Conservation (phyloP, 2,113 vertebrate species). For the Lipotes vexillifer region DNA sequence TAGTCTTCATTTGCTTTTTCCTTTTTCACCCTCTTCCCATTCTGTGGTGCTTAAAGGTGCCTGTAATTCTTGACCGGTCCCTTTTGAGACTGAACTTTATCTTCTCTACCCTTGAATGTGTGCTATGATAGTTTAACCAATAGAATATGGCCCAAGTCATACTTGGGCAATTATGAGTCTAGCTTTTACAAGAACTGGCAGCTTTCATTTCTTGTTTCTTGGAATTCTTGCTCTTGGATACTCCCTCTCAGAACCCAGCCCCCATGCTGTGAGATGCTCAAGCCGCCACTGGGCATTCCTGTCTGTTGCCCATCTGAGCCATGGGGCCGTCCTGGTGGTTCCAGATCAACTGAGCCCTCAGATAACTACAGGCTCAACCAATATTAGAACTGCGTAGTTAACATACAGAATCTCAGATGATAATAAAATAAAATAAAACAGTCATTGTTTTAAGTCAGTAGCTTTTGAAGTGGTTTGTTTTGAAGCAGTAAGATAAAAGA, state of each 20-base stretch:
- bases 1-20: neutral
- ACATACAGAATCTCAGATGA: neutral
- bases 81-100: neutral
- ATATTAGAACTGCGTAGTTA: neutral
- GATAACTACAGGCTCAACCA: neutral
- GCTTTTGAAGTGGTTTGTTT: neutral
- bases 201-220: neutral
- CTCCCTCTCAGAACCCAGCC: neutral
- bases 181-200: neutral
- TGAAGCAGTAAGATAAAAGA: neutral
- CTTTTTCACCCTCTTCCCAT: neutral
- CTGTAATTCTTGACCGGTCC: neutral
- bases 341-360: rapidly evolving
- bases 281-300: no score
- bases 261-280: neutral
- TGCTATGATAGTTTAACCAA: neutral
- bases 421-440: neutral
- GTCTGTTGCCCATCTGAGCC: neutral
- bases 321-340: neutral
- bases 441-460: neutral
- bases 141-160: neutral
- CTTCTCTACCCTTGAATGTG: neutral
- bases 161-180: neutral
- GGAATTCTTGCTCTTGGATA: neutral
- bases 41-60: neutral